Evolutionary conservation across 2,113 vertebrate species (phyloP).

Genomic region (Phoenicopterus ruber): DNA sequence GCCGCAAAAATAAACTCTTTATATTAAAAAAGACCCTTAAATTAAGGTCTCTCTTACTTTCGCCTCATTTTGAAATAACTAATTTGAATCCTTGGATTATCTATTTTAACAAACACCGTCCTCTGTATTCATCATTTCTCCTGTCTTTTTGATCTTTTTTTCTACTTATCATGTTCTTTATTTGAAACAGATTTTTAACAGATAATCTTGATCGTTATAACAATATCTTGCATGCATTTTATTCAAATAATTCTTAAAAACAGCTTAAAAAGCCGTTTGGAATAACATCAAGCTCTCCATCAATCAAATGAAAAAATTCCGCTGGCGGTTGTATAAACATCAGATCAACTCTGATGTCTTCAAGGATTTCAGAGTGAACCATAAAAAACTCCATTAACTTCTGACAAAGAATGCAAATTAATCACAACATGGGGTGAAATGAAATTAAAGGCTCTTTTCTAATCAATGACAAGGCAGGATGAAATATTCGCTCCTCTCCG

Average conservation of each 20-base stretch:
- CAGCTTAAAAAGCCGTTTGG: conserved; percentile 88
- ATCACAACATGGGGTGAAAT: conserved; percentile 99
- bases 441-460: conserved; percentile 99
- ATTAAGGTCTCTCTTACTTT: not conserved
- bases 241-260: conserved; percentile 91
- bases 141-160: conserved; percentile 68
- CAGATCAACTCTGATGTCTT: conserved; percentile 98
- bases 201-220: conserved; percentile 81
- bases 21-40: not conserved
- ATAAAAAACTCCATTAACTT: conserved; percentile 99
- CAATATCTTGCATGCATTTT: conserved; percentile 84
- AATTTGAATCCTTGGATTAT: not conserved
- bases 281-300: conserved; percentile 85
- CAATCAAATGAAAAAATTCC: conserved; percentile 93
- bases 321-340: conserved; percentile 99
- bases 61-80: not conserved
- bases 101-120: conserved; percentile 55
- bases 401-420: conserved; percentile 99
- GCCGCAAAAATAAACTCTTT: conserved; percentile 6
- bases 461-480: conserved; percentile 99
- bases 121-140: conserved; percentile 24
- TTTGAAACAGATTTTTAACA: conserved; percentile 86
- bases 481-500: conserved; percentile 89
- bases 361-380: conserved; percentile 95
- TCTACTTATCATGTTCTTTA: conserved; percentile 76